Evolutionary conservation across 2,888 invertebrate species (phyloP), one percentile per base, ranked within the genome.

Genomic region (Acanthococcus lagerstroemiae): DNA sequence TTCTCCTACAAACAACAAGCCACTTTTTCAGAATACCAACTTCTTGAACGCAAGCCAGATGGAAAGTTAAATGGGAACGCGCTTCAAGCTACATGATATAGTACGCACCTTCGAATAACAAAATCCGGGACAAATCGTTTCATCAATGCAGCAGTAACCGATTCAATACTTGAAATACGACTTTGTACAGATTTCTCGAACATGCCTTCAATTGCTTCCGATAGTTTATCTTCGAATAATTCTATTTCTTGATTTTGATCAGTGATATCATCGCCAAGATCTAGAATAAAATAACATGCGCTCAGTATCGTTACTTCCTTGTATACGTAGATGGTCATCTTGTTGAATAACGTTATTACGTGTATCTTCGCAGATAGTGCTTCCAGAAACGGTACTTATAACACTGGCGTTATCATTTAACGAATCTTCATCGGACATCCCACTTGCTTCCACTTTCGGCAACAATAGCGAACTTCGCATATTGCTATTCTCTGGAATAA

Each of bases 141-240:
- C 73, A 87, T 84, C 65, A 95, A 81, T 7, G 87, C 86, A 69
- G 84, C 85, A 46, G 84, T 83, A 12, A 93, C 80, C 1, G 83
- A 78, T 71, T 85, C 84, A 66, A 92, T 80, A 54, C 87, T 86
- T 15, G 80, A 78, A 0, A 84, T 84, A 60, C 95, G 83, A 9
- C 88, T 88, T 71, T 90, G 90, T 9, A 87, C 86, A 69, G 92
- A 90, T 73, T 95, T 92, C 71, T 94, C 90, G n/a, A 85, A 84
- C 46, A 93, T 80, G 24, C 87, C 88, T 74, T 97, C 96, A 60
- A 96, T 83, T 1, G 87, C 83, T 74, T 93, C 92, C 27, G 84
- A 80, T 26, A 96, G 80, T 75, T 92, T 92, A 72, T 94, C 93
- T 77, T 95, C 95, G 70, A 90, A 85, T 5, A 80, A 78, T 71